Evolutionary conservation across 2,888 invertebrate species (phyloP).

Genomic region (Nymphalis urticae): DNA sequence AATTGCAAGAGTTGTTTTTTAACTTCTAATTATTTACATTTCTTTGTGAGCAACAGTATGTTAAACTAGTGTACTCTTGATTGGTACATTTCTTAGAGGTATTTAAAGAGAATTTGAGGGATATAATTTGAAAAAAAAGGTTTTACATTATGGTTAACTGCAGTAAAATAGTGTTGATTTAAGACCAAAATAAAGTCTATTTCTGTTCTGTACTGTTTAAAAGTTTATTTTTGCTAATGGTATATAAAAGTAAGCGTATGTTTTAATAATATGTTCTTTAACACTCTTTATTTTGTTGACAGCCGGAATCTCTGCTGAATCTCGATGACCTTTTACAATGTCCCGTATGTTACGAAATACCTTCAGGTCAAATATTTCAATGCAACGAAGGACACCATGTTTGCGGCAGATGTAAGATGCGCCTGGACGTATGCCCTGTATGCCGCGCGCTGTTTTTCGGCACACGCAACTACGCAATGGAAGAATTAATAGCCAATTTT

Average conservation of each 20-base stretch:
- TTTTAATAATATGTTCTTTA: neutral
- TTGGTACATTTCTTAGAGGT: no score
- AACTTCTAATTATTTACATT: no score
- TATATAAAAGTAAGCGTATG: neutral
- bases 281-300: conserved; percentile 38
- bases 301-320: conserved; percentile 69
- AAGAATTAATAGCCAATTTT: conserved; percentile 77
- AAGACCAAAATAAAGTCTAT: no score
- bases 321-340: conserved; percentile 81
- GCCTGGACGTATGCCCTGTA: conserved; percentile 75
- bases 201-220: no score
- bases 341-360: conserved; percentile 81
- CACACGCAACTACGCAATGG: conserved; percentile 80
- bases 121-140: no score
- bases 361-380: conserved; percentile 73
- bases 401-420: conserved; percentile 73
- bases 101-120: no score
- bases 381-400: conserved; percentile 82
- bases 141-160: no score
- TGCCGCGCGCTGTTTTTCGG: conserved; percentile 77
- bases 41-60: no score
- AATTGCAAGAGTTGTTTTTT: no score
- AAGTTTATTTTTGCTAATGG: no score
- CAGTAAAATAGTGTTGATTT: no score
- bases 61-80: no score